Evolutionary conservation across 2,113 vertebrate species (phyloP).

Genomic region (Uria aalge): DNA sequence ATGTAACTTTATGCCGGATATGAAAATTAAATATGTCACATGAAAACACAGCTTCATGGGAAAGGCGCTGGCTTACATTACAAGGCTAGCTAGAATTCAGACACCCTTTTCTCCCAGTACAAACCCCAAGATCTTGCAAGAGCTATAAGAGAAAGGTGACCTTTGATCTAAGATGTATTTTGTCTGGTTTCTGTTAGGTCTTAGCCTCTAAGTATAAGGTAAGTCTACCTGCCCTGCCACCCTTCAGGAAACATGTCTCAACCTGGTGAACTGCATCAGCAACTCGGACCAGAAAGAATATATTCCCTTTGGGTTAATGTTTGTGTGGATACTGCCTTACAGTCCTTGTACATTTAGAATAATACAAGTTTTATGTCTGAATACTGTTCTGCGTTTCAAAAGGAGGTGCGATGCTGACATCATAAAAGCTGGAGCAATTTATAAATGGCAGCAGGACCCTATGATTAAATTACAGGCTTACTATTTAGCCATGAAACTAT

Average conservation of each 20-base stretch:
- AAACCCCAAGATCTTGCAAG: not conserved
- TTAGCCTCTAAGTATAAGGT: not conserved
- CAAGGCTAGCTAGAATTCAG: not conserved
- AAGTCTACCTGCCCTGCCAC: not conserved
- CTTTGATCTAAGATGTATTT: not conserved
- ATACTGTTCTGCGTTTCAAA: not conserved
- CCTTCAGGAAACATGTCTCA: not conserved
- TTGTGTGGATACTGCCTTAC: not conserved
- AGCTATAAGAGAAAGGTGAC: not conserved
- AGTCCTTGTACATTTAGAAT: not conserved
- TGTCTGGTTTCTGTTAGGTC: not conserved
- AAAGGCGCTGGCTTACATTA: not conserved
- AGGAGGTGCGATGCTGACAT: not conserved
- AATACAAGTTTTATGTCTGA: not conserved
- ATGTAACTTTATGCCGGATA: not conserved
- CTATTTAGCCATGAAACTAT: not conserved
- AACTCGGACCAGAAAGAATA: not conserved
- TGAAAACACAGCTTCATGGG: not conserved
- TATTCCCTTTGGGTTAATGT: not conserved
- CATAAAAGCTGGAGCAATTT: not conserved
- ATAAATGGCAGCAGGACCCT: not conserved
- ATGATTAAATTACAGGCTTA: slow-evolving; percentile 37
- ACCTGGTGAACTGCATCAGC: not conserved
- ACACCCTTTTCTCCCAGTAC: not conserved
- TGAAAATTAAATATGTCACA: not conserved